Evolutionary conservation across 1,140 invertebrate species (phyloP).

Genomic region (Pseudomyrmex pallidus): DNA sequence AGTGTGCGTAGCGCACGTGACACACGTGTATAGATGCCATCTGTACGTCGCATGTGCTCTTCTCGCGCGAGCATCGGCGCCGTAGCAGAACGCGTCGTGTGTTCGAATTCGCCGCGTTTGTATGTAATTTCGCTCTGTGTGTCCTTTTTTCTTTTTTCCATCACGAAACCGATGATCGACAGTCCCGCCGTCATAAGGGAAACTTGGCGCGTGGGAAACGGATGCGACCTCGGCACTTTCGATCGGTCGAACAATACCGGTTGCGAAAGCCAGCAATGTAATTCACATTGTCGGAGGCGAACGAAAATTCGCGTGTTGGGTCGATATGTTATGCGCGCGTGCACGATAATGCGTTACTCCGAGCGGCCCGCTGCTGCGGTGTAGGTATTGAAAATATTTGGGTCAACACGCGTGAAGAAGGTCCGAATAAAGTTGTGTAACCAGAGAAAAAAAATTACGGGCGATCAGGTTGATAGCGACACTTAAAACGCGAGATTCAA

Average conservation of each 20-base stretch:
- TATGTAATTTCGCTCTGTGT: conserved; percentile 41
- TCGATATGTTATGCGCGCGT: conserved; percentile 2
- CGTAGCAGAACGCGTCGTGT: conserved; percentile 4
- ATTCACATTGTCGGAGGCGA: conserved; percentile 35
- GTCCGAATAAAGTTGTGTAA: conserved; percentile 27
- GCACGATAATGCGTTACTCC: background rate
- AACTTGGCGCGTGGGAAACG: conserved; percentile 51
- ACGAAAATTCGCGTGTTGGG: conserved; percentile 50
- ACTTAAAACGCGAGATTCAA: background rate
- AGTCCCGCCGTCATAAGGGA: conserved; percentile 44
- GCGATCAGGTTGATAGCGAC: background rate
- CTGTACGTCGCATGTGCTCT: conserved; percentile 79
- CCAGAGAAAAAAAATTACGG: background rate
- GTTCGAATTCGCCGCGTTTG: background rate
- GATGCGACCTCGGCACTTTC: conserved; percentile 63
- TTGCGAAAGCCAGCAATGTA: conserved; percentile 56
- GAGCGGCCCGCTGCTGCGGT: background rate
- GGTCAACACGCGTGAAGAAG: background rate
- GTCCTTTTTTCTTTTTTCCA: conserved; percentile 28
- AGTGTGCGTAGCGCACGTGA: background rate
- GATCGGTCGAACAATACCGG: conserved; percentile 60
- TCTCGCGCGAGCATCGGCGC: conserved; percentile 28
- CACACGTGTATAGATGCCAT: conserved; percentile 67
- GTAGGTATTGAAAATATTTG: conserved; percentile 5
- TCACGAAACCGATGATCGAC: conserved; percentile 19